These are phyloP conservation scores for Drosophila sucinea DNA, from an alignment of 1,140 invertebrate species.

Conservation along the genomic window DNA sequence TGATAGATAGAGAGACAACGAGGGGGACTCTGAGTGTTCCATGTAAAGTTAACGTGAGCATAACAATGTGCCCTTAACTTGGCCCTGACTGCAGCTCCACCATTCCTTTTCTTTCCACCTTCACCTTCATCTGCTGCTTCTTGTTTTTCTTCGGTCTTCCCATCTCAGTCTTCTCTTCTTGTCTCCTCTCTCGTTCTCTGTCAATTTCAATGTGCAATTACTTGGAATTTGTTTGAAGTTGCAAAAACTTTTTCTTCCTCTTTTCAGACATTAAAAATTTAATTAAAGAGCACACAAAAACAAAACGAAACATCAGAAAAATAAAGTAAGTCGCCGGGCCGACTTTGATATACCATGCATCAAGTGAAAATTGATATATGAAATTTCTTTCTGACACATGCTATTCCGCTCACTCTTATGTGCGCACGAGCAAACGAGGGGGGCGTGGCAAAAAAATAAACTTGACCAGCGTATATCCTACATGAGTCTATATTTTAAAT, in stretches of 20 bases:
- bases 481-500: too few relatives aligned
- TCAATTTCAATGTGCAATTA: conserved; percentile 76
- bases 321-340: not conserved
- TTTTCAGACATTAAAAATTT: conserved; percentile 67
- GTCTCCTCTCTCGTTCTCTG: conserved; percentile 20
- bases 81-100: conserved; percentile 35
- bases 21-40: conserved; percentile 5
- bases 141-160: not conserved
- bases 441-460: too few relatives aligned
- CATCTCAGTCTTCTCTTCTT: not conserved
- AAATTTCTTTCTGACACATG: too few relatives aligned
- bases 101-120: not conserved
- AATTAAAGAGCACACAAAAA: conserved; percentile 54
- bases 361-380: too few relatives aligned
- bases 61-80: conserved; percentile 59
- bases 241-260: conserved; percentile 39
- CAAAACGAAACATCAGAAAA: conserved; percentile 1
- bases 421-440: too few relatives aligned
- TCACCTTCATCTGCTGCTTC: not conserved
- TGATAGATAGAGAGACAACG: not conserved
- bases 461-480: too few relatives aligned
- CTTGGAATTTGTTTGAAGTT: conserved; percentile 78
- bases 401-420: too few relatives aligned
- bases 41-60: conserved; percentile 61
- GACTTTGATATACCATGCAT: too few relatives aligned